phyloP scores from a whole-genome alignment of 2,888 invertebrate genomes.

The Rhagophthalmus giganteus region DNA sequence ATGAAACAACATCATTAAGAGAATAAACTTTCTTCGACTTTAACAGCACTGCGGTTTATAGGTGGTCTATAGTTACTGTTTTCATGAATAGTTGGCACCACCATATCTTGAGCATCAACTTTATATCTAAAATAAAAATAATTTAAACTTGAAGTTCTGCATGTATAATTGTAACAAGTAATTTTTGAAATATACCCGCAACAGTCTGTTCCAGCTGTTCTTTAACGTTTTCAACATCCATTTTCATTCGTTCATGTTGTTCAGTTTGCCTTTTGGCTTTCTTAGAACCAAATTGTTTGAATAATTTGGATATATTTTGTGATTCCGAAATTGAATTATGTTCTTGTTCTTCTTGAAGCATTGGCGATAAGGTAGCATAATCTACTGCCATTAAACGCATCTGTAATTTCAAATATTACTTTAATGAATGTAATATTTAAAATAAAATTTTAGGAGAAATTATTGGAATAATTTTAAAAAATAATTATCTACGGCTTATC shows the following conservation, averaged over 20 bases:
- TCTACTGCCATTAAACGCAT: slow-evolving; percentile 30
- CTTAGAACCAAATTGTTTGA: slow-evolving; percentile 68
- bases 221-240: slow-evolving; percentile 61
- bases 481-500: too few species aligned
- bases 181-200: slow-evolving; percentile 47
- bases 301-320: slow-evolving; percentile 51
- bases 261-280: slow-evolving; percentile 62
- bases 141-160: background rate
- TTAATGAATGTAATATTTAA: background rate
- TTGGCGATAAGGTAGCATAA: slow-evolving; percentile 25
- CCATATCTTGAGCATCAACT: slow-evolving; percentile 47
- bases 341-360: slow-evolving; percentile 14
- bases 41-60: slow-evolving; percentile 58
- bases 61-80: slow-evolving; percentile 55
- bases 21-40: slow-evolving; percentile 58
- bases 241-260: slow-evolving; percentile 62
- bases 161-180: background rate
- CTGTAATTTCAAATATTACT: too few species aligned
- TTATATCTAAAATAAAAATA: slow-evolving; percentile 33
- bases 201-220: slow-evolving; percentile 63
- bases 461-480: too few species aligned
- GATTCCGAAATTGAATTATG: slow-evolving; percentile 16
- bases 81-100: slow-evolving; percentile 50
- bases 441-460: slow-evolving; percentile 1
- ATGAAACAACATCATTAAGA: slow-evolving; percentile 54